Evolutionary conservation across 2,113 vertebrate genomes (phyloP).

Genomic region (Glaucidium brasilianum): DNA sequence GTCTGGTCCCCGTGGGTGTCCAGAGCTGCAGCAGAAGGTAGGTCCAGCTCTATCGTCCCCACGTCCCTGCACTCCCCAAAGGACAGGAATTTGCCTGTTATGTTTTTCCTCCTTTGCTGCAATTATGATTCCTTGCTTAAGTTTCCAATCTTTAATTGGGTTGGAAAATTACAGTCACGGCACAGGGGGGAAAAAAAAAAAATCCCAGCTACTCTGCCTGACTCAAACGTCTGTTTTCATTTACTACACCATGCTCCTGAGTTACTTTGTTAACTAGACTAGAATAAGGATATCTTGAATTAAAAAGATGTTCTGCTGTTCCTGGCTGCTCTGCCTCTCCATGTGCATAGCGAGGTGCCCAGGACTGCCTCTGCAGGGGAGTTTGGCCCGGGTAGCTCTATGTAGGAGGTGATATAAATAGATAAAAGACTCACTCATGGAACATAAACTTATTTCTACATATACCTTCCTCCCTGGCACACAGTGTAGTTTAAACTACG

Average conservation of each 20-base stretch:
- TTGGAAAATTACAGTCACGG: slow-evolving; percentile 52
- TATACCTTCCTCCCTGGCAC: slow-evolving; percentile 31
- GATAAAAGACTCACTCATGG: not conserved
- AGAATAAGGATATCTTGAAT: not conserved
- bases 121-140: slow-evolving; percentile 31
- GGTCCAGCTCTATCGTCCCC: not conserved
- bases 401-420: slow-evolving; percentile 39
- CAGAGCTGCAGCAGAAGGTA: not conserved
- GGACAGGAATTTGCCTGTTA: not conserved
- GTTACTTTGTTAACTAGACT: not conserved
- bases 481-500: not conserved
- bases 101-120: slow-evolving; percentile 19
- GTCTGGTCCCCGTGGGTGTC: rapidly evolving
- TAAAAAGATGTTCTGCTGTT: not conserved
- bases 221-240: slow-evolving; percentile 50
- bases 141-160: slow-evolving; percentile 53
- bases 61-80: not conserved
- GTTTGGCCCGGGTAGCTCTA: not conserved
- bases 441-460: not conserved
- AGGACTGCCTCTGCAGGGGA: not conserved
- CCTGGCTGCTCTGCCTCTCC: not conserved
- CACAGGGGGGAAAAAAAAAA: rapidly evolving
- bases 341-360: not conserved
- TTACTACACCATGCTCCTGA: slow-evolving; percentile 36
- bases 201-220: slow-evolving; percentile 3